Conservation (phyloP, 1,140 invertebrate genomes). For the Drosophila albomicans region DNA sequence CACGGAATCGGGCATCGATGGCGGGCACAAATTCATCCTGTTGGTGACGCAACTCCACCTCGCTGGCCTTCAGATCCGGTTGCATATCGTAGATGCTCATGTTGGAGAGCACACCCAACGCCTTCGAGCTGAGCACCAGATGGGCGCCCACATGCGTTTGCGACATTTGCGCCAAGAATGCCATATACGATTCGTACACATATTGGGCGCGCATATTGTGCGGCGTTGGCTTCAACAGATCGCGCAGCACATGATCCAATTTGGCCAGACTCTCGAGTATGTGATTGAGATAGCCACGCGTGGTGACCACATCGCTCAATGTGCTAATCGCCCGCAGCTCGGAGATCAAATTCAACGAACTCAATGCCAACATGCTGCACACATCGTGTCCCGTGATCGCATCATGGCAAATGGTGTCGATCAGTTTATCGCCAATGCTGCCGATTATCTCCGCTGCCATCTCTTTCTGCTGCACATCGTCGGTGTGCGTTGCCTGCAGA, state of each 20-base stretch:
- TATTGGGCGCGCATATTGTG: conserved; percentile 91
- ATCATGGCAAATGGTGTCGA: conserved; percentile 93
- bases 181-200: conserved; percentile 95
- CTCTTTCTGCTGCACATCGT: conserved; percentile 40
- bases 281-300: conserved; percentile 93
- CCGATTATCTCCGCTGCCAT: conserved; percentile 87
- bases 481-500: conserved; percentile 35
- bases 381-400: conserved; percentile 95
- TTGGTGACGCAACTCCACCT: conserved; percentile 26
- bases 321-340: conserved; percentile 89
- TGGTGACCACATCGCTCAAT: conserved; percentile 91
- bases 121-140: conserved; percentile 90
- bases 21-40: conserved; percentile 87
- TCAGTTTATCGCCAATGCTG: conserved; percentile 92
- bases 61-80: conserved; percentile 87
- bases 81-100: conserved; percentile 92
- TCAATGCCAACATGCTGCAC: conserved; percentile 94
- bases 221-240: conserved; percentile 89
- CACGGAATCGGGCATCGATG: conserved; percentile 89
- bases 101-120: conserved; percentile 90
- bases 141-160: conserved; percentile 90
- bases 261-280: conserved; percentile 92
- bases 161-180: conserved; percentile 91
- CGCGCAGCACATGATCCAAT: conserved; percentile 90
- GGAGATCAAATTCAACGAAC: conserved; percentile 92